Base-by-base conservation (phyloP, 2,888 invertebrate species). In the Pseudococcus viburni region DNA sequence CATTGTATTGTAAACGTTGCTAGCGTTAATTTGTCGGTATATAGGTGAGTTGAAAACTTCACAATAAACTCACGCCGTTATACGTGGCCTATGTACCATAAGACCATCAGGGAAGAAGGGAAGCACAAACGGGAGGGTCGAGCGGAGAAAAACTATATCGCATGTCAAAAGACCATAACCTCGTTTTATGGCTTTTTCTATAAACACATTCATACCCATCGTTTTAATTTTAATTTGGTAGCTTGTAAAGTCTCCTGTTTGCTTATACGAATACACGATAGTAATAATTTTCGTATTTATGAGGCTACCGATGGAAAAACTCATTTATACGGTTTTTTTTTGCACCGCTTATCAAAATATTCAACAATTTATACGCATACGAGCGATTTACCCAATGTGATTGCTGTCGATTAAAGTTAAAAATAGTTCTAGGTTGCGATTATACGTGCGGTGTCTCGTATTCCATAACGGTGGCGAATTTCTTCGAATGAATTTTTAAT, bases 151-250 rank as follows among this genome's bases (percentile, higher is more conserved):
- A 73, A 33, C 17, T 73, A 73, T 42, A 42, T 42, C 8, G 73
- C 73, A 33, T 73, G 73, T 73, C 73, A 73, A 73, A 73, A 33
- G 33, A 33, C 33, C 73, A 73, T 73, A 73, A 73, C n/a, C 73
- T 73, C 73, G 15, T 73, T 73, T 73, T 73, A 73, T 73, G 73
- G 33, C 73, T 73, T 73, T 73, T 73, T 73, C 73, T 73, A 73
- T 73, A 73, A 73, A 73, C 73, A 73, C 73, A 73, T 73, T 33
- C 33, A 33, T 73, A 73, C 73, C 73, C 73, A 73, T 73, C 73
- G 73, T 73, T 73, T 73, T 73, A 73, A 73, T 73, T 73, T 73
- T 73, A 73, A 73, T 73, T 73, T 73, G 33, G 33, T 73, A 73
- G 33, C 73, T 26, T 33, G 73, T 73, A 73, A 73, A 73, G 73